Evolutionary conservation across 2,113 vertebrate genomes (phyloP), one percentile per base, ranked within the genome.

Genomic region (Semnornis frantzii): DNA sequence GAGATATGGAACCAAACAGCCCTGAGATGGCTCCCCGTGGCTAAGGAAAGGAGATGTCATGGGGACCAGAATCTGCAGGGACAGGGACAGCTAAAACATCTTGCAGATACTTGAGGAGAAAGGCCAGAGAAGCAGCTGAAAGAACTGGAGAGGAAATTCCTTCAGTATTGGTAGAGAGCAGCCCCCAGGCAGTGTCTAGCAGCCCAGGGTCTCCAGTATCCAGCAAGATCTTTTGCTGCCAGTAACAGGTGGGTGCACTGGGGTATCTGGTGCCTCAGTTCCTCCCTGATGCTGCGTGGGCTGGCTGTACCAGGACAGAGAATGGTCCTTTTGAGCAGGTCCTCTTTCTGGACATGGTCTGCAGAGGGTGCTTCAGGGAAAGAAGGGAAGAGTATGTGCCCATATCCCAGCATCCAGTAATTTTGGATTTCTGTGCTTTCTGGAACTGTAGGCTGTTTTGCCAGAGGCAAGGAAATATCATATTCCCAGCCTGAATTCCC

Each of bases 91-190:
- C 30, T 52, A 73, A 74, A 5, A 44, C 1, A 3, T 8, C 50
- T 44, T 28, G 44, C 31, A 95, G 33, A 25, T 86, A 25, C 66
- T 48, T 0, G 0, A 5, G 6, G 4, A 4, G 8, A 33, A 52
- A 79, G 25, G 10, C 13, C 34, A 84, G 37, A 84, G 31, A 37
- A 42, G 24, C 3, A 10, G 31, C 33, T 48, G 42, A 89, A 76
- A 63, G n/a, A 78, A 62, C 25, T 3, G 2, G 25, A 60, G 42
- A 11, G 10, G 23, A 65, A 64, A 82, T 69, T 27, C 1, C 39
- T 52, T 82, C 33, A 39, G 1, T 10, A 3, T 28, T 5, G 4
- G 7, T 30, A 7, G 2, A 30, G 5, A n/a, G 4, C 39, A 60
- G 16, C 66, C 48, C 20, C 39, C 0, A 3, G 46, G 11, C 34